phyloP scores from a whole-genome alignment of 2,113 vertebrate genomes.

The Microcebus griseorufus region DNA sequence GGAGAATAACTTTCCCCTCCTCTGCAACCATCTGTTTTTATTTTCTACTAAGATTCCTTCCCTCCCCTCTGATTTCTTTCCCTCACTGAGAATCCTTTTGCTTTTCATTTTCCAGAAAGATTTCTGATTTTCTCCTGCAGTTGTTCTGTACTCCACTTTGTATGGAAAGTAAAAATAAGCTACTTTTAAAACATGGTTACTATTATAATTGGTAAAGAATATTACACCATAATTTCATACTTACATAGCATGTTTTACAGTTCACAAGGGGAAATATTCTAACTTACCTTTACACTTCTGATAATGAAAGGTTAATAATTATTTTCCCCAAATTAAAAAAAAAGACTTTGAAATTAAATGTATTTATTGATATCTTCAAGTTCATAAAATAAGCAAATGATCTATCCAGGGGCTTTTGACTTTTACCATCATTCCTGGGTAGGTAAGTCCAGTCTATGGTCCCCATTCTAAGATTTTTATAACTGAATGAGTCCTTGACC shows the following conservation, averaged over 20 bases:
- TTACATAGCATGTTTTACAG: background rate
- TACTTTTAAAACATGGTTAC: background rate
- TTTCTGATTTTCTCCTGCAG: background rate
- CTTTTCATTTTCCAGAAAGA: background rate
- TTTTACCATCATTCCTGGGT: background rate
- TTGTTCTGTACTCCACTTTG: background rate
- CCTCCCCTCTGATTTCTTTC: background rate
- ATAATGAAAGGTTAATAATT: background rate
- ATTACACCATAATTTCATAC: background rate
- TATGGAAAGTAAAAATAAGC: constrained; percentile 3
- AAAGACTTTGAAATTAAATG: background rate
- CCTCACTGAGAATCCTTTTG: background rate
- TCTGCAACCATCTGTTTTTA: background rate
- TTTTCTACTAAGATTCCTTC: background rate
- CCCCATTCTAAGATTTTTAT: background rate
- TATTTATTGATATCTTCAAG: background rate
- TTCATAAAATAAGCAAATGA: background rate
- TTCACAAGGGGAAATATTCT: background rate
- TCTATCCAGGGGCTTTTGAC: background rate
- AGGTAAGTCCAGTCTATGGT: background rate
- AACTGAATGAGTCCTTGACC: background rate
- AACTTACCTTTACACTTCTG: background rate
- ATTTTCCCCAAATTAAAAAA: background rate
- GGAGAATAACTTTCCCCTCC: background rate
- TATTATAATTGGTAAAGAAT: background rate